Evolutionary conservation across 1,140 invertebrate species (phyloP).

Genomic region (Centruroides sculpturatus): DNA sequence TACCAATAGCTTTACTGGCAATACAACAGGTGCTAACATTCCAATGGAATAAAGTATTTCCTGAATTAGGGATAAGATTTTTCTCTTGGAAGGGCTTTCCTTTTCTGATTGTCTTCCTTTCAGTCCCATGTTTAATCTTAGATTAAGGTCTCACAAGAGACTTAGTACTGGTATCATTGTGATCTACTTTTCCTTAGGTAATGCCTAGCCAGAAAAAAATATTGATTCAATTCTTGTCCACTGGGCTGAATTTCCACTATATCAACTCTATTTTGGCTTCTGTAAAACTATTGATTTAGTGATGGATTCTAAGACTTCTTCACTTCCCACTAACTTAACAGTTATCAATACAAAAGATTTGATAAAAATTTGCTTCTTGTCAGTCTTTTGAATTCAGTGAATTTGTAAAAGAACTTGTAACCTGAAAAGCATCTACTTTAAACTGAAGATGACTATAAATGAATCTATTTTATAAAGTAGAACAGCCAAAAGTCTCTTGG

Average conservation of each 20-base stretch:
- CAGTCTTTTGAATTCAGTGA: no score
- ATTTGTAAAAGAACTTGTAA: no score
- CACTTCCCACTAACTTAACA: neutral
- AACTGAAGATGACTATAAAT: no score
- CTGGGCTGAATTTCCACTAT: neutral
- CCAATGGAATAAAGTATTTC: neutral
- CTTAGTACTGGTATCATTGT: neutral
- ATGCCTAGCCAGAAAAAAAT: neutral
- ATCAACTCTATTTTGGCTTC: neutral
- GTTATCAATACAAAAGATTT: constrained; percentile 4
- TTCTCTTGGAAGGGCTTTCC: neutral
- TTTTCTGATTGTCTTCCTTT: neutral
- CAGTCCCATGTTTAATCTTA: no score
- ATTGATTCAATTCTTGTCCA: neutral
- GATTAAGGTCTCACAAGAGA: neutral
- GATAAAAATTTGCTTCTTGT: no score
- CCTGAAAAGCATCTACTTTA: no score
- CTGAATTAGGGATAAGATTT: neutral
- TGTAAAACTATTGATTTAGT: neutral
- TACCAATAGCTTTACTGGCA: constrained; percentile 1
- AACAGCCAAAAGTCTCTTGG: no score
- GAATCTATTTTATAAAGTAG: no score
- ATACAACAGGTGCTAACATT: neutral
- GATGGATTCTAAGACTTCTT: neutral
- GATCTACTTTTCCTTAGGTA: no score